These are phyloP conservation scores for Melanocharis versteri DNA, from an alignment of 2,113 vertebrate species.

Conservation along the genomic window DNA sequence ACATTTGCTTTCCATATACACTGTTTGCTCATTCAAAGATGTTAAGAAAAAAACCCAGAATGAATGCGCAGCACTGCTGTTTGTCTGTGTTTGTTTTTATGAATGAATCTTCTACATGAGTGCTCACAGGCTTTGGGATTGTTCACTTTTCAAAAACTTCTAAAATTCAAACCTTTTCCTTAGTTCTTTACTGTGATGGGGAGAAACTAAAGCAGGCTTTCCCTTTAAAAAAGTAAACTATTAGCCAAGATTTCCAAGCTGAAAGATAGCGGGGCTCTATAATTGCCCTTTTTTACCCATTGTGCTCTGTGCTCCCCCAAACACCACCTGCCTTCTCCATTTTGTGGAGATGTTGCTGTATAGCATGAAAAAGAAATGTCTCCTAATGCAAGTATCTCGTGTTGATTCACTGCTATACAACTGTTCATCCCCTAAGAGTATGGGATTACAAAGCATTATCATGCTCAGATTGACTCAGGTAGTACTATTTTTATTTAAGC, in stretches of 20 bases:
- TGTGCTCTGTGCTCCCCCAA: neutral
- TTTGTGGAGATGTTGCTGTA: neutral
- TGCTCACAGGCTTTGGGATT: neutral
- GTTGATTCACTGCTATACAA: constrained; percentile 48
- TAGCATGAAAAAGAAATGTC: neutral
- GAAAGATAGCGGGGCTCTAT: neutral
- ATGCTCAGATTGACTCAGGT: constrained; percentile 54
- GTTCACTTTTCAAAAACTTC: neutral
- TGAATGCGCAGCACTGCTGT: neutral
- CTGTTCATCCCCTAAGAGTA: constrained; percentile 31
- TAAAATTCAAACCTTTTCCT: neutral
- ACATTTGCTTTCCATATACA: neutral
- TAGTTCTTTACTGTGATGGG: neutral
- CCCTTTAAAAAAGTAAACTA: neutral
- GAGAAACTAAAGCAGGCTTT: neutral
- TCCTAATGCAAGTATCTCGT: constrained; percentile 16
- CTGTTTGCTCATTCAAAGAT: neutral
- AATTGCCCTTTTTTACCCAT: neutral
- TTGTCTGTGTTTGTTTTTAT: neutral
- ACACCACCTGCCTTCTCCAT: neutral
- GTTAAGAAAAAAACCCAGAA: neutral
- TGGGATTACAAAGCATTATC: constrained; percentile 60
- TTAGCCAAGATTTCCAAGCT: neutral
- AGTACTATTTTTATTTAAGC: constrained; percentile 66
- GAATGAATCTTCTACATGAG: neutral